phyloP scores from a whole-genome alignment of 2,113 vertebrate genomes.

The Entomyzon cyanotis region DNA sequence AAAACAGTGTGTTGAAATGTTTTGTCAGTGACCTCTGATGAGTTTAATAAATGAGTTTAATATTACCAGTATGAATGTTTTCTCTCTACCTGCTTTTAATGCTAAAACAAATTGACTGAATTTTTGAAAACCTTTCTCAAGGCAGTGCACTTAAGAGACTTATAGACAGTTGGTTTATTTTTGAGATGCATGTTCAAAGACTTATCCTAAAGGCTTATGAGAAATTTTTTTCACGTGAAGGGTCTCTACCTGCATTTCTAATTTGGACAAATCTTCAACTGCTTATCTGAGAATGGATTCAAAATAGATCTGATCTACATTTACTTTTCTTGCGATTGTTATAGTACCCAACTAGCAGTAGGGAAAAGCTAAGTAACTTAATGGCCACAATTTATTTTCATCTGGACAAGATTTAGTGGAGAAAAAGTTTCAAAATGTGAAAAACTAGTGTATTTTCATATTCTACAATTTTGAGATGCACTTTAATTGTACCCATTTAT shows the following conservation, averaged over 20 bases:
- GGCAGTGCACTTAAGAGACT: neutral
- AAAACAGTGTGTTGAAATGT: neutral
- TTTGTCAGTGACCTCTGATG: neutral
- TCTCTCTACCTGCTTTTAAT: neutral
- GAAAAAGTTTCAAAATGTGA: neutral
- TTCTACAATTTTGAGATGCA: neutral
- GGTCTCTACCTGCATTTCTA: neutral
- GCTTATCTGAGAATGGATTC: neutral
- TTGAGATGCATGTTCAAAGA: neutral
- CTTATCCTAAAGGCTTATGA: neutral
- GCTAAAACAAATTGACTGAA: neutral
- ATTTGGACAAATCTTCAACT: neutral
- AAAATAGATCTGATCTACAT: neutral
- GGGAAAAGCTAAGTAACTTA: neutral
- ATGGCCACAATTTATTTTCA: neutral
- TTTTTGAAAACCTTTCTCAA: neutral
- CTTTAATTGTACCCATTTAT: neutral
- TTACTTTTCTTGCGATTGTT: neutral
- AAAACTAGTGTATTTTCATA: neutral
- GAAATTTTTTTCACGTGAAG: neutral
- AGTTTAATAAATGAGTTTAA: neutral
- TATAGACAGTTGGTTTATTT: neutral
- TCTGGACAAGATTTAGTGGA: neutral
- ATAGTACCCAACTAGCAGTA: neutral
- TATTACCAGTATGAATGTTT: neutral